Base-by-base conservation (phyloP, 1,140 invertebrate genomes). In the Cecropterus lyciades region DNA sequence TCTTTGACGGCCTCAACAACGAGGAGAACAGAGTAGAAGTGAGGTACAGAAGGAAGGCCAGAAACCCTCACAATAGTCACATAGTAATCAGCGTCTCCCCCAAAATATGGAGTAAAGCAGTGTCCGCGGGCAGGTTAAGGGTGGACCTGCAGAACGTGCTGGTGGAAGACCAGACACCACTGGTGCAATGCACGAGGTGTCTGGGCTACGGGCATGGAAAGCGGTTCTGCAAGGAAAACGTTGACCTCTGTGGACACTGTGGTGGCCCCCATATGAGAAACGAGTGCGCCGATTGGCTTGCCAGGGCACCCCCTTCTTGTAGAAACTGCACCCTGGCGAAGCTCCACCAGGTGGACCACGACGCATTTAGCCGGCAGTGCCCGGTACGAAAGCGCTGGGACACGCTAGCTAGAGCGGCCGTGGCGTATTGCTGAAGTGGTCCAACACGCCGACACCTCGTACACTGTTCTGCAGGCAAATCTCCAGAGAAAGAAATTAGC, bases 381-480 rank as follows among this genome's bases (percentile, higher is more conserved):
- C 30, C 52, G 3, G 33, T 16, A 1, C 16, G 33, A n/a, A 14
- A 7, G 5, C 37, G 15, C 8, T 51, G 48, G 48, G 48, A 51
- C 14, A 15, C 10, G 1, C 1, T 40, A 17, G 37, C 37, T 4
- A 9, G 14, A 1, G 4, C 13, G 0, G 11, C 33, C 0, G 17
- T 55, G 11, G 30, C 52, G 8, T 55, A 55, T n/a, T 55, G 52
- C 52, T 55, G 40, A 40, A 11, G 55, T 4, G n/a, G n/a, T 17
- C 7, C 42, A n/a, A 13, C 4, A 2, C 10, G 13, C 9, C 9
- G n/a, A 1, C 43, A 7, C 8, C 4, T 3, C 37, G 10, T 10
- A 13, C 9, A 43, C 16, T 13, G 40, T 55, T 6, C 11, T 37
- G 3, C 52, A 55, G 9, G 33, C 53, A 3, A 56, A 56, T 11